These are phyloP conservation scores for Erpobdella octoculata DNA, from an alignment of 2,888 invertebrate genomes.

Conservation along the genomic window DNA sequence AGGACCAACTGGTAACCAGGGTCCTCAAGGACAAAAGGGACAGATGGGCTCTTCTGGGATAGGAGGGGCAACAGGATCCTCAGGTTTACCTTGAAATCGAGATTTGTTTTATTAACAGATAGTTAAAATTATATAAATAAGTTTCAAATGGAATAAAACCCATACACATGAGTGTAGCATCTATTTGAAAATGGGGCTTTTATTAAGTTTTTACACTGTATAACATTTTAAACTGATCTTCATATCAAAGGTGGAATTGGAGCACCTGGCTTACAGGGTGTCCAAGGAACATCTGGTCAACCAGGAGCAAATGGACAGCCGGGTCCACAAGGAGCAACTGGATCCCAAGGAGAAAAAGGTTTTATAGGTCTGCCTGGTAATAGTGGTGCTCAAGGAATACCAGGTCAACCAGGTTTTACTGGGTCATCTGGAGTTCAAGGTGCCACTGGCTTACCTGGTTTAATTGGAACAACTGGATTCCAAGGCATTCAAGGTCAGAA, in stretches of 20 bases:
- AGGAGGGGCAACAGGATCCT: slow-evolving; percentile 29
- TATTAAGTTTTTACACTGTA: too few species aligned
- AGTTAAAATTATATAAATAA: too few species aligned
- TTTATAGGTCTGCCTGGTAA: slow-evolving; percentile 25
- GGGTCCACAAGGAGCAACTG: slow-evolving; percentile 28
- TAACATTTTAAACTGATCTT: too few species aligned
- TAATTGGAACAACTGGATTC: slow-evolving; percentile 26
- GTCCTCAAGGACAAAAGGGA: slow-evolving; percentile 28
- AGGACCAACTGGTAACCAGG: slow-evolving; percentile 28
- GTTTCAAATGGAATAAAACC: too few species aligned
- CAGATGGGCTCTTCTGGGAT: slow-evolving; percentile 25
- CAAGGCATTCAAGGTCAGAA: slow-evolving; percentile 21
- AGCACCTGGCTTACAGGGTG: slow-evolving; percentile 30
- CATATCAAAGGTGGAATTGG: slow-evolving; percentile 31
- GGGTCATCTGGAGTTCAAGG: neutral
- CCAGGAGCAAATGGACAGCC: slow-evolving; percentile 29
- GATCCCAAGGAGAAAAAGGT: slow-evolving; percentile 19
- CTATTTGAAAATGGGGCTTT: too few species aligned
- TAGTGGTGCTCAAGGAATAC: slow-evolving; percentile 27
- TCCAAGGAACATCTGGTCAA: slow-evolving; percentile 30
- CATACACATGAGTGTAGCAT: too few species aligned
- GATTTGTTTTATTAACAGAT: too few species aligned
- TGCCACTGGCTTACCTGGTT: neutral
- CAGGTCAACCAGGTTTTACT: slow-evolving; percentile 13
- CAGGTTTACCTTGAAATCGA: too few species aligned